phyloP scores from a whole-genome alignment of 2,113 vertebrate genomes.

The Petroica traversi region DNA sequence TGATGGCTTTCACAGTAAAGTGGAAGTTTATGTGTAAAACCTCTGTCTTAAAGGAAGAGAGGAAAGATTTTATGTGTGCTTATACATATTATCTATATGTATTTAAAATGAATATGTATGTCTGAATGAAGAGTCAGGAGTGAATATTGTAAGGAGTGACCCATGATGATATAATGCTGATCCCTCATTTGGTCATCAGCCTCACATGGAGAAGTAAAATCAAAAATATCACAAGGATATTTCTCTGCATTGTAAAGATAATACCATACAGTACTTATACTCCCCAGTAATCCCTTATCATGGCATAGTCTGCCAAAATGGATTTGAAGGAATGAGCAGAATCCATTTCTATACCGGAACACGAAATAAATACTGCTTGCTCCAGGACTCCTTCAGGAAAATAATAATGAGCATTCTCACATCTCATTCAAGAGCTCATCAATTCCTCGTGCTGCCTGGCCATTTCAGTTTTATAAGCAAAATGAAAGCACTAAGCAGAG shows the following conservation, averaged over 20 bases:
- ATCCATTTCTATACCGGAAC: background rate
- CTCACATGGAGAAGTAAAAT: background rate
- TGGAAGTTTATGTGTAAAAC: background rate
- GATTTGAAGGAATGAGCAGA: background rate
- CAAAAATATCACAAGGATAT: background rate
- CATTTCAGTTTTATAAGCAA: background rate
- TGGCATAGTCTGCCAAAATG: background rate
- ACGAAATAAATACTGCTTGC: background rate
- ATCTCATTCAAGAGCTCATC: background rate
- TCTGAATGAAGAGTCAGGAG: background rate
- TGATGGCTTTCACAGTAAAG: background rate
- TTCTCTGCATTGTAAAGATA: background rate
- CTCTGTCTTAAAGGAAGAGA: background rate
- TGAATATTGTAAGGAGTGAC: background rate
- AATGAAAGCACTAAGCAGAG: background rate
- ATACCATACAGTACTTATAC: background rate
- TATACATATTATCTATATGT: background rate
- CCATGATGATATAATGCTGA: background rate
- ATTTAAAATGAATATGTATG: background rate
- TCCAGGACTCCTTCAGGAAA: background rate
- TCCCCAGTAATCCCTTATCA: background rate
- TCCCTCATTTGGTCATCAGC: background rate
- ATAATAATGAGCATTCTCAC: background rate
- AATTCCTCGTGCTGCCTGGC: background rate
- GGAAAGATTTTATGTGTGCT: background rate